These are phyloP conservation scores for Amiota minor DNA, from an alignment of 2,888 invertebrate genomes.

Conservation along the genomic window DNA sequence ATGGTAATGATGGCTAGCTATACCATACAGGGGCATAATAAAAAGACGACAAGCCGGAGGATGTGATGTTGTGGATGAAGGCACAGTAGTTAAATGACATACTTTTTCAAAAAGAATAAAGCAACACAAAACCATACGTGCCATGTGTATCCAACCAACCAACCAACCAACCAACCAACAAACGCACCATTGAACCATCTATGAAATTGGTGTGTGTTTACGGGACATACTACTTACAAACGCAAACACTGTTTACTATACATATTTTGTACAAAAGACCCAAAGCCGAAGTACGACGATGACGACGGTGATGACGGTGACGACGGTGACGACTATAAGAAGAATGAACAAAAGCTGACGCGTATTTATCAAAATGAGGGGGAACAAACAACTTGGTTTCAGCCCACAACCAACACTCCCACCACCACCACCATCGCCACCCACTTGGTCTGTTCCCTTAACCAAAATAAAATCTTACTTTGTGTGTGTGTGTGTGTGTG, in stretches of 20 bases:
- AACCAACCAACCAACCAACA: too few species aligned
- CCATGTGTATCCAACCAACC: too few species aligned
- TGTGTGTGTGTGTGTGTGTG: neutral
- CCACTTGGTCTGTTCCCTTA: neutral
- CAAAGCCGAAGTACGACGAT: neutral
- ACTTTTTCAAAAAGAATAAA: neutral
- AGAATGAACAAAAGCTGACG: conserved; percentile 11
- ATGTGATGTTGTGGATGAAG: too few species aligned
- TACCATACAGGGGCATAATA: too few species aligned
- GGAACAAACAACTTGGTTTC: neutral
- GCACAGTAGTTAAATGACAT: conserved; percentile 20
- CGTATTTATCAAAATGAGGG: conserved; percentile 16
- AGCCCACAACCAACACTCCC: too few species aligned
- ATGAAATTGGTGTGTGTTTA: too few species aligned
- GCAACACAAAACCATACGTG: neutral
- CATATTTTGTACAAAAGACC: neutral
- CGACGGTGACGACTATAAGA: neutral
- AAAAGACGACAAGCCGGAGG: too few species aligned
- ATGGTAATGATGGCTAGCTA: too few species aligned
- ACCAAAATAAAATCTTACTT: too few species aligned
- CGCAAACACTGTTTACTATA: neutral
- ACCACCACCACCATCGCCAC: neutral
- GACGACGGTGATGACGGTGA: neutral
- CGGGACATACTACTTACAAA: neutral
- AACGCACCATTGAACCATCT: too few species aligned